Conservation (phyloP, 1,140 invertebrate species). For the Orchestia grillus region DNA sequence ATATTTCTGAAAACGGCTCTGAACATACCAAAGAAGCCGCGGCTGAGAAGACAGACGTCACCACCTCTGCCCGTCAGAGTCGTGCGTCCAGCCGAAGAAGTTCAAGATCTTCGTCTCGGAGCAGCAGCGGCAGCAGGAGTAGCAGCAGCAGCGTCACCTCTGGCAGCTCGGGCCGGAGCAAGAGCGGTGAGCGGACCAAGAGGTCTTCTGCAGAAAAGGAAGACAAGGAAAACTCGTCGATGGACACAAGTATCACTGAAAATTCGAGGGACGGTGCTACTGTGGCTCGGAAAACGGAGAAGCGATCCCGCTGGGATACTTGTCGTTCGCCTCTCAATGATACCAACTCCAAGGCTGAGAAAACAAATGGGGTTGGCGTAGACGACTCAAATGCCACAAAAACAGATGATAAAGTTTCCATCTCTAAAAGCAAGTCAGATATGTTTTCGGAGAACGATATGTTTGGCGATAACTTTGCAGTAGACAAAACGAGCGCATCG, state of each 20-base stretch:
- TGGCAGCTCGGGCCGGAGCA: conserved; percentile 68
- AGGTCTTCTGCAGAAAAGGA: conserved; percentile 63
- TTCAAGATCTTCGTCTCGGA: conserved; percentile 43
- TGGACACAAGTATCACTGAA: conserved; percentile 63
- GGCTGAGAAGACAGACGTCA: not conserved
- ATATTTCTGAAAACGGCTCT: not conserved
- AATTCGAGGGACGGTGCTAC: not conserved
- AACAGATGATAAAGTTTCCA: not conserved
- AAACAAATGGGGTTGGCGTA: conserved; percentile 59
- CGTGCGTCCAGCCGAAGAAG: conserved; percentile 36
- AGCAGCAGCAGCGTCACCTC: conserved; percentile 9
- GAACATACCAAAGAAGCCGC: not conserved
- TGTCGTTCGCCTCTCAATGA: conserved; percentile 58
- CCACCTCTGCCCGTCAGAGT: not conserved
- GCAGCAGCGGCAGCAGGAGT: conserved; percentile 58
- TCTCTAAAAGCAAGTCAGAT: conserved; percentile 60
- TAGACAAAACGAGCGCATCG: conserved; percentile 64
- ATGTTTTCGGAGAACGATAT: conserved; percentile 65
- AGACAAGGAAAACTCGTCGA: conserved; percentile 69
- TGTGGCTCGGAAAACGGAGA: conserved; percentile 16
- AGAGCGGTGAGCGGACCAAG: conserved; percentile 70
- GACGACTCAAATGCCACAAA: not conserved
- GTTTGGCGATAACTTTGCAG: conserved; percentile 67
- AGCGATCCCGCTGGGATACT: conserved; percentile 62
- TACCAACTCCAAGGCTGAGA: conserved; percentile 69